Evolutionary conservation across 2,113 vertebrate genomes (phyloP), one percentile per base, ranked within the genome.

Genomic region (Ceratotherium simum): DNA sequence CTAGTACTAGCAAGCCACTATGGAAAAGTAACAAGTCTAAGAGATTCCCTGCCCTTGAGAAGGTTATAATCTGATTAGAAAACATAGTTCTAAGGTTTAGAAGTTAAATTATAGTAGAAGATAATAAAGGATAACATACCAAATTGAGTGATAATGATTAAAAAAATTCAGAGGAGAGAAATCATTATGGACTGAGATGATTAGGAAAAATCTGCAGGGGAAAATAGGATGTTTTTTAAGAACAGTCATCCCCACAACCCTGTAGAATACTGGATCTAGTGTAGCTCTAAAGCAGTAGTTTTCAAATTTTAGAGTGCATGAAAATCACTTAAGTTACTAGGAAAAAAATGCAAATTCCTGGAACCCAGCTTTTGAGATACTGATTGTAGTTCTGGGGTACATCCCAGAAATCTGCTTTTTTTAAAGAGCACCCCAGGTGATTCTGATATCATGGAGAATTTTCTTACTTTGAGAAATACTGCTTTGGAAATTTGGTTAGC

Each of bases 11-110:
- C 33, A 76, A 85, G 18, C 11, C 76, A 62, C 29, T 70, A 18
- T 95, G 67, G 20, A 91, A 87, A 60, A 82, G 6, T 65, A 46
- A 93, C 21, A 60, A 60, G 6, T 97, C n/a, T 92, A 92, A 84
- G 48, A 84, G 8, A 39, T 33, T 92, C 33, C 16, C 25, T 90
- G 8, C 16, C 54, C 31, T 70, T 86, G 12, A 87, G 33, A 90
- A 92, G n/a, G 8, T 82, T 96, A 42, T 88, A 51, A 80, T 93
- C 75, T 96, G 10, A 33, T 86, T 96, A 78, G 46, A 97, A 92
- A 58, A 33, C 31, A 81, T 31, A 81, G 31, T 42, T 42, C 84
- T 2, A 70, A 95, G 14, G 4, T 83, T 88, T 90, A 51, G 31
- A 90, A 92, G 18, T 90, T 92, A 92, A 90, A 91, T 92, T 90